A percentile compares a stretch with the other conserved stretches of the same genome.
phyloP scores from a whole-genome alignment of 2,113 vertebrate genomes.

The Hydrochoerus hydrochaeris region DNA sequence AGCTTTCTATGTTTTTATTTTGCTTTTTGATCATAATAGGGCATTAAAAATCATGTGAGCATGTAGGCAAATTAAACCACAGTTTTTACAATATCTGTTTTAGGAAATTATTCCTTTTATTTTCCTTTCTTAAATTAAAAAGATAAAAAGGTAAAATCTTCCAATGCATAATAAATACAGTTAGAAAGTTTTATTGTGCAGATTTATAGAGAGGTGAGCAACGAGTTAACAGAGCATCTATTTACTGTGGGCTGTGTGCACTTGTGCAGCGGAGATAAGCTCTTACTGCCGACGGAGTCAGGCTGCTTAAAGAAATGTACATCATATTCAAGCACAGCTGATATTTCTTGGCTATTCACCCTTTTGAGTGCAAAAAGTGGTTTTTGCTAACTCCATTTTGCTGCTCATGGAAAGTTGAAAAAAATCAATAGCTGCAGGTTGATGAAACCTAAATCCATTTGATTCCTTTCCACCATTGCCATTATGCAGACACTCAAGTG shows the following conservation, averaged over 20 bases:
- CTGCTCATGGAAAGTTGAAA: conserved; percentile 58
- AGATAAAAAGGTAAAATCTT: neutral
- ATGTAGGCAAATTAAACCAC: neutral
- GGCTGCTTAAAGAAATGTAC: conserved; percentile 55
- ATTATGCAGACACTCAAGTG: conserved; percentile 79
- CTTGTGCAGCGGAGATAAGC: neutral
- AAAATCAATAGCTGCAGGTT: conserved; percentile 70
- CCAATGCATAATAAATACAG: neutral
- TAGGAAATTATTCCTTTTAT: neutral
- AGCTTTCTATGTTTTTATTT: conserved; percentile 1
- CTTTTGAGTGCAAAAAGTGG: conserved; percentile 70
- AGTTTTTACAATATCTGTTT: neutral
- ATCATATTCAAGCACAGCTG: neutral
- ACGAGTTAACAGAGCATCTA: neutral
- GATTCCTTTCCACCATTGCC: conserved; percentile 64
- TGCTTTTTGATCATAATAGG: neutral
- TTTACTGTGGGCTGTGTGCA: neutral
- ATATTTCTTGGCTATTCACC: conserved; percentile 11
- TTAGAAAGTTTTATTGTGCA: neutral
- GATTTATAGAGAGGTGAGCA: neutral
- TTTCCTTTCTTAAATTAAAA: neutral
- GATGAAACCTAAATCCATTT: conserved; percentile 71
- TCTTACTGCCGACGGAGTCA: neutral
- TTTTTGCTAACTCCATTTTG: conserved; percentile 63
- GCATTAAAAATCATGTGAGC: neutral